Evolutionary conservation across 30 jellyfish, hydroid and myxozoan species (phyloP).

Genomic region (Catostylus mosaicus): DNA sequence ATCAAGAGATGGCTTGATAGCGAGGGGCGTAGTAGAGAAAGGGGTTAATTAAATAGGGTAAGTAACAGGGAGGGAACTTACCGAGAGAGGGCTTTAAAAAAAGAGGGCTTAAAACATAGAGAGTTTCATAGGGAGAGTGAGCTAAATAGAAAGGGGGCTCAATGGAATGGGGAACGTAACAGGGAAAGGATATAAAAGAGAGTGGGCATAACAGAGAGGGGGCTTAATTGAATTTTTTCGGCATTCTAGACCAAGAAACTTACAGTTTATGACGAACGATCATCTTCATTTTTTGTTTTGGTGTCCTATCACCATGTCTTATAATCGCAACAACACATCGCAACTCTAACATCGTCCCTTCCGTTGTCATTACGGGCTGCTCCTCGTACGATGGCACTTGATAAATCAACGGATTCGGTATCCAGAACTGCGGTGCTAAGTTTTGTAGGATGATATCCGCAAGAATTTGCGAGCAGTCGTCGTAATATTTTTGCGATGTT

Average conservation of each 20-base stretch:
- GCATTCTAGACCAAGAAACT: slow-evolving; percentile 31
- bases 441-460: slow-evolving; percentile 92
- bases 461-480: slow-evolving; percentile 95
- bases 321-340: slow-evolving; percentile 96
- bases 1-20: too few species aligned
- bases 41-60: too few species aligned
- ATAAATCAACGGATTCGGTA: slow-evolving; percentile 82
- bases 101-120: too few species aligned
- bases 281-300: slow-evolving; percentile 99
- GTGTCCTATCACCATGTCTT: slow-evolving; percentile 99
- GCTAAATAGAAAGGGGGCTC: too few species aligned
- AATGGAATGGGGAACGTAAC: too few species aligned
- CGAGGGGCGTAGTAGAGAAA: too few species aligned
- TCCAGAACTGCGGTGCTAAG: slow-evolving; percentile 97
- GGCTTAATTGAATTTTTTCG: background rate
- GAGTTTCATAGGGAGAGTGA: too few species aligned
- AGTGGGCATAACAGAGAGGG: too few species aligned
- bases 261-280: slow-evolving; percentile 88
- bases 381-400: slow-evolving; percentile 69
- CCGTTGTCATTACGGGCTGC: slow-evolving; percentile 81
- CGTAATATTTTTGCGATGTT: slow-evolving; percentile 96
- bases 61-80: too few species aligned
- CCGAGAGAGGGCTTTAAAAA: too few species aligned
- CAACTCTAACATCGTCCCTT: slow-evolving; percentile 91
- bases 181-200: too few species aligned